These are phyloP conservation scores for Ardeotis arabs DNA, from an alignment of 2,113 vertebrate genomes.

Conservation along the genomic window DNA sequence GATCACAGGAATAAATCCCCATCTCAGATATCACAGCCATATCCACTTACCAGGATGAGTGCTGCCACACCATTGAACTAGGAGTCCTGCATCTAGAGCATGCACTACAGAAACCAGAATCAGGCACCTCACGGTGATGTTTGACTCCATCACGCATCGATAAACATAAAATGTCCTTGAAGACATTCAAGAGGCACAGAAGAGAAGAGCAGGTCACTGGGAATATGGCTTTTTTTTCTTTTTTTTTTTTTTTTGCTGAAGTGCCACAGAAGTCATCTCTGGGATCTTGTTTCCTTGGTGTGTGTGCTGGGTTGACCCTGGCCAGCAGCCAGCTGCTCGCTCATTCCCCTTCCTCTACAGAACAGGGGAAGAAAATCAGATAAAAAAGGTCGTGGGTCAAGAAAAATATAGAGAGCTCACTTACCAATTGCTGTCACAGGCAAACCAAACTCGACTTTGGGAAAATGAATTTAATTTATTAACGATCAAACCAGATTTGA, in stretches of 20 bases:
- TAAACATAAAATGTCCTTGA: neutral
- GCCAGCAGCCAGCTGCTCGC: neutral
- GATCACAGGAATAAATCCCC: neutral
- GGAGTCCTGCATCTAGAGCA: neutral
- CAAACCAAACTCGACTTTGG: neutral
- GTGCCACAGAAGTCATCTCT: neutral
- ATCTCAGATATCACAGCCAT: neutral
- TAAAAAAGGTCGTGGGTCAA: neutral
- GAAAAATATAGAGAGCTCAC: neutral
- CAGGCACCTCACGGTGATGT: neutral
- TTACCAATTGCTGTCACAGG: neutral
- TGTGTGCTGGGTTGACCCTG: neutral
- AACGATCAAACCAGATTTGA: neutral
- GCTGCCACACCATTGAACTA: neutral
- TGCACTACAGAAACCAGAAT: neutral
- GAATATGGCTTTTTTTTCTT: neutral
- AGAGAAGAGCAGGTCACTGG: neutral
- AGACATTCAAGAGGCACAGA: neutral
- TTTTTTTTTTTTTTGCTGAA: neutral
- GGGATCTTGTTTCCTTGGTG: neutral
- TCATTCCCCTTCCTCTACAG: neutral
- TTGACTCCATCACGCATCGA: neutral
- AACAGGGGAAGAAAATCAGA: neutral
- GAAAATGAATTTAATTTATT: neutral
- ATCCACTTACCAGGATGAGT: rapidly evolving